Base-by-base conservation (phyloP, 2,797 vertebrate genomes). In the Fistularia tabacaria region DNA sequence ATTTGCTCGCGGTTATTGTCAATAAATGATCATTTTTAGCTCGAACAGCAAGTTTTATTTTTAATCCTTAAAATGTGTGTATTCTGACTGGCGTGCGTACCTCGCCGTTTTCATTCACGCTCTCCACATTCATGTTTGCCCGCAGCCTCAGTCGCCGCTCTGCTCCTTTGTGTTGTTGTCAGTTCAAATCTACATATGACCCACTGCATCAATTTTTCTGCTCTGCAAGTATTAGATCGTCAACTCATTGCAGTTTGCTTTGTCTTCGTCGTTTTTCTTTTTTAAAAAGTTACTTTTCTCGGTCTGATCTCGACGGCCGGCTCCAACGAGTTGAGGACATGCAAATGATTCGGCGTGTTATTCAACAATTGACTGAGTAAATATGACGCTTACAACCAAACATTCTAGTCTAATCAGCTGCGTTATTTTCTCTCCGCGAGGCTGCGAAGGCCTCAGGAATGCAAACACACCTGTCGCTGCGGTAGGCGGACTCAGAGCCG, bases 381-480 rank as follows among this genome's bases (percentile, higher is more conserved):
- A 12, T n/a, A 50, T 8, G 58, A 47, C 36, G n/a, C 13, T 59
- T 3, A 11, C 1, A 51, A 45, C 3, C 36, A 13, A n/a, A 14
- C 64, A 15, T 38, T 13, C 40, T 15, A 3, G 3, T 45, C 10
- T 46, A 3, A n/a, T 9, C 10, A 25, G 10, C 38, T n/a, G 14
- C 15, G 38, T 49, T 13, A 54, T 64, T 54, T 9, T 12, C 5
- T 6, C 25, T 36, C 51, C 36, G 36, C 6, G 15, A 8, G 56
- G 39, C 45, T 46, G 10, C 1, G 51, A 51, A 36, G 45, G 60
- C 66, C 54, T 12, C 14, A 79, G 72, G 83, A 85, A 83, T 87
- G 82, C 69, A 77, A 83, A 76, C 77, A 77, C 67, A 75, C 83
- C 82, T 82, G 79, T 79, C 69, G 68, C 49, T 25, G 51, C 6